Base-by-base conservation (phyloP, 2,797 vertebrate genomes). In the Eleutherodactylus coqui region DNA sequence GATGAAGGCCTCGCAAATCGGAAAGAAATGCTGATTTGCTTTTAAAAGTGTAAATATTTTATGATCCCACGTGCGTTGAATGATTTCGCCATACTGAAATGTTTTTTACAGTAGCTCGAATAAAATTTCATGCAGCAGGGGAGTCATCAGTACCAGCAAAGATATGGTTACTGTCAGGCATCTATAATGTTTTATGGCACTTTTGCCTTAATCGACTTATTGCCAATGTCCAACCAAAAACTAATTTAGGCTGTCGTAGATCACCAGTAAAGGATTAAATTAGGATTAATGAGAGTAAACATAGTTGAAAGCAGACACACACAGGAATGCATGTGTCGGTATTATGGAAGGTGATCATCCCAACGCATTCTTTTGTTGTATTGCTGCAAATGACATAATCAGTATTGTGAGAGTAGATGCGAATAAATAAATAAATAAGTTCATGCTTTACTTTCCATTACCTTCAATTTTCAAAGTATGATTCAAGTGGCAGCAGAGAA, bases 31-130 rank as follows among this genome's bases (percentile, higher is more conserved):
- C 70, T 58, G 81, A 58, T 60, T 73, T 75, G 51, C 53, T 64
- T 75, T 83, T 73, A 58, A 72, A 55, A 77, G 32, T 55, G 32
- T 72, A 82, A 82, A 82, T 82, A 82, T 72, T 82, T 82, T 72
- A 82, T 82, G 80, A 55, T 73, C 58, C 3, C 77, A 80, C 78
- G 58, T 80, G 78, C 16, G 9, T 21, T 36, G 79, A 34, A 67
- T 82, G 45, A 53, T 82, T 69, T 82, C 51, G 27, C 29, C 45
- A 29, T 73, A 41, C 45, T 7, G 47, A 72, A 24, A 69, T 53
- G 64, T 36, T 72, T 41, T n/a, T 82, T 24, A 77, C 51, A 38
- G 51, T n/a, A 77, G 34, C 32, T 55, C 32, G n/a, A 55, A 38
- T 36, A 58, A 38, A 55, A 77, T 24, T 24, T 36, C 9, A 55